Percentiles rank a stretch among this genome's conserved stretches.
These are phyloP conservation scores for Helarctos malayanus DNA, from an alignment of 2,797 vertebrate species.

Conservation along the genomic window DNA sequence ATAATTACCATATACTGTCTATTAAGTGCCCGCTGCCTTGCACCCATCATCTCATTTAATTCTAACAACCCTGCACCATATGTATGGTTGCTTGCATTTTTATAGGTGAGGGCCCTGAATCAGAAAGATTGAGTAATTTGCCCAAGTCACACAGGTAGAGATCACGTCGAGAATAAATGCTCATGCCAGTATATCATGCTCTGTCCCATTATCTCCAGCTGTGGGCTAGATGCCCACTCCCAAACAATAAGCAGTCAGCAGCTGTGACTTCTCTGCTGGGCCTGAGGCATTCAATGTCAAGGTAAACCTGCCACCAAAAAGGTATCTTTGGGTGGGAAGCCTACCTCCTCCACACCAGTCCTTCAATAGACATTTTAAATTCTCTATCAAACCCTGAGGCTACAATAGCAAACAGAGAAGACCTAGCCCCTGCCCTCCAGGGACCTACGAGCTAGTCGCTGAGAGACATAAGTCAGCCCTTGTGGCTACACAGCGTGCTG, in stretches of 20 bases:
- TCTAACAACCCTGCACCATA: neutral
- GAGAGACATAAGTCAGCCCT: neutral
- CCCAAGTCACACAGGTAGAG: neutral
- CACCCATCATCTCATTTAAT: neutral
- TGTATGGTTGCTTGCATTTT: neutral
- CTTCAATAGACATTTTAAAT: neutral
- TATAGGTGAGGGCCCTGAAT: neutral
- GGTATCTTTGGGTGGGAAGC: neutral
- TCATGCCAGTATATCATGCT: neutral
- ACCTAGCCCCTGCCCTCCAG: neutral
- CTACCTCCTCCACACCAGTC: neutral
- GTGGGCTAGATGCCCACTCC: neutral
- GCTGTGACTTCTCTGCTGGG: neutral
- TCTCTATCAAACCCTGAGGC: neutral
- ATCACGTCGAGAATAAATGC: neutral
- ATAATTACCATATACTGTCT: neutral
- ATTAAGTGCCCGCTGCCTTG: neutral
- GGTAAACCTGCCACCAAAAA: neutral
- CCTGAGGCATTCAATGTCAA: neutral
- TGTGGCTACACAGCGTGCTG: neutral
- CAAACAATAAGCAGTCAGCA: neutral
- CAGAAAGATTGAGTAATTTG: neutral
- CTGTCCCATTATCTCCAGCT: neutral
- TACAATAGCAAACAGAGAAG: neutral
- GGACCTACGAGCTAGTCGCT: neutral